phyloP scores from a whole-genome alignment of 2,888 invertebrate species.

The Dione juno region DNA sequence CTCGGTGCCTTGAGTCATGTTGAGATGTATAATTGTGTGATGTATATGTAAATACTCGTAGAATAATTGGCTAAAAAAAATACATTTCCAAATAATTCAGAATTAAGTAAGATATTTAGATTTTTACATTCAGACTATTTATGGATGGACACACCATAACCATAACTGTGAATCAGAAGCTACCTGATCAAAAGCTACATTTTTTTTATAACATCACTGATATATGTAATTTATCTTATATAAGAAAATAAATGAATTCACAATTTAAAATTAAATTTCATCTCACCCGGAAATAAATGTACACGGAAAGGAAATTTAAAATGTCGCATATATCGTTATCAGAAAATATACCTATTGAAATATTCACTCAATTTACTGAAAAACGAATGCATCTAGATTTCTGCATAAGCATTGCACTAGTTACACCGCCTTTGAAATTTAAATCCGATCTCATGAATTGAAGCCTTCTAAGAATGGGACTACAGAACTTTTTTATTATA shows the following conservation, averaged over 20 bases:
- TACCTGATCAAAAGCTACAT: no score
- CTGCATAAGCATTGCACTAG: constrained; percentile 39
- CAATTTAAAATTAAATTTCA: constrained; percentile 1
- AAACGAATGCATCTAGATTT: constrained; percentile 39
- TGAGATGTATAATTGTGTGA: constrained; percentile 2
- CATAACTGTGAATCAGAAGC: no score
- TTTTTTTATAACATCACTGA: no score
- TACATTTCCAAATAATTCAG: no score
- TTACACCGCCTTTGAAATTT: constrained; percentile 51
- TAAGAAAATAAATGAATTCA: background rate
- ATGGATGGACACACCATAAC: no score
- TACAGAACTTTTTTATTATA: constrained; percentile 13
- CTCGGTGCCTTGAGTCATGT: constrained; percentile 26
- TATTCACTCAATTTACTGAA: constrained; percentile 34
- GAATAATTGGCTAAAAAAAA: no score
- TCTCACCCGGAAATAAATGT: constrained; percentile 3
- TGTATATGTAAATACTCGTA: no score
- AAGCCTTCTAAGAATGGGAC: constrained; percentile 42
- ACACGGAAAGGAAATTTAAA: constrained; percentile 21
- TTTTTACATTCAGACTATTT: no score
- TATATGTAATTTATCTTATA: no score
- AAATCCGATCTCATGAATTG: constrained; percentile 56
- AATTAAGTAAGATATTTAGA: no score
- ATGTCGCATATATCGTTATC: constrained; percentile 17
- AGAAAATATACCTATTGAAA: constrained; percentile 26